These are phyloP conservation scores for Boulengeromyrus knoepffleri DNA, from an alignment of 2,113 vertebrate genomes.

Conservation along the genomic window DNA sequence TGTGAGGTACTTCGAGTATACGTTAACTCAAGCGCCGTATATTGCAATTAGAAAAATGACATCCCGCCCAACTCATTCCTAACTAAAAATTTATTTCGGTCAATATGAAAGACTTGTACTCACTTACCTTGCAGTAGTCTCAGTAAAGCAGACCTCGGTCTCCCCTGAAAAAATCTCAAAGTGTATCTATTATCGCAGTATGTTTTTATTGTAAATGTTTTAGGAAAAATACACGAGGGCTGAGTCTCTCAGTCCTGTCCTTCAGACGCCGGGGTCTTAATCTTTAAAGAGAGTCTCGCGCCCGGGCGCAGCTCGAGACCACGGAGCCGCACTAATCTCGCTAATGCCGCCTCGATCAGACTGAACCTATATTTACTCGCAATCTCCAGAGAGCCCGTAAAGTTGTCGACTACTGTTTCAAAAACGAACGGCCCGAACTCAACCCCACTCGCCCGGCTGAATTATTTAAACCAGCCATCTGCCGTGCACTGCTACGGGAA, in stretches of 20 bases:
- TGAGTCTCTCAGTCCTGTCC: not conserved
- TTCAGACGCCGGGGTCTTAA: slow-evolving; percentile 14
- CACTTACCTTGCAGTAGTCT: slow-evolving; percentile 9
- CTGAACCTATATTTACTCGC: not conserved
- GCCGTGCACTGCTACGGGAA: not conserved
- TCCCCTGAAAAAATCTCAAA: not conserved
- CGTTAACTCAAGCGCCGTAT: not conserved
- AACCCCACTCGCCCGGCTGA: not conserved
- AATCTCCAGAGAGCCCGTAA: slow-evolving; percentile 10
- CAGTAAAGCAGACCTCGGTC: not conserved
- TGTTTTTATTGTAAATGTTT: not conserved
- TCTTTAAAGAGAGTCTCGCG: not conserved
- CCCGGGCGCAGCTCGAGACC: not conserved
- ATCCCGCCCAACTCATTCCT: not conserved
- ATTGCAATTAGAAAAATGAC: not conserved
- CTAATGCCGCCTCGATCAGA: not conserved
- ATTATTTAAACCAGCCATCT: not conserved
- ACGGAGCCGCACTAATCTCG: slow-evolving; percentile 8
- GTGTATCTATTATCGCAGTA: not conserved
- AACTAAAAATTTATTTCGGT: not conserved
- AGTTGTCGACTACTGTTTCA: slow-evolving; percentile 14
- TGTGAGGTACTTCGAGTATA: not conserved
- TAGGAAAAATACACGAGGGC: not conserved
- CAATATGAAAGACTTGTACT: not conserved
- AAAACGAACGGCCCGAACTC: not conserved